These are phyloP conservation scores for Dicrurus megarhynchus DNA, from an alignment of 2,113 vertebrate species.

Conservation along the genomic window DNA sequence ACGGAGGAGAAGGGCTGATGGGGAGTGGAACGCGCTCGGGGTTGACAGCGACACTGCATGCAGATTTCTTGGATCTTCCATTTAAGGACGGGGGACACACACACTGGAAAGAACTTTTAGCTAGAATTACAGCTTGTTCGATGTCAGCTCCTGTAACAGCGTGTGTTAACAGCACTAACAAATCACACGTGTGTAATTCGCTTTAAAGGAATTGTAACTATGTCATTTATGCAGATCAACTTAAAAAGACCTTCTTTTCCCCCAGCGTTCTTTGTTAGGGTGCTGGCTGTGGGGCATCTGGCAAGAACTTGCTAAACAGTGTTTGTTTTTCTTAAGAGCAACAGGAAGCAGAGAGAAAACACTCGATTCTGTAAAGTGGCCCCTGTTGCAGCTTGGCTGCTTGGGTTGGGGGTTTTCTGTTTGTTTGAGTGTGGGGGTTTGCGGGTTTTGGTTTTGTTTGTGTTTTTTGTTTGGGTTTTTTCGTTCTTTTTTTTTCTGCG, in stretches of 20 bases:
- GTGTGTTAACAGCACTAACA: background rate
- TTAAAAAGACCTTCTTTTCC: background rate
- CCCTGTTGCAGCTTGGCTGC: background rate
- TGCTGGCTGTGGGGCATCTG: background rate
- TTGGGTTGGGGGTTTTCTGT: background rate
- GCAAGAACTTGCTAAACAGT: background rate
- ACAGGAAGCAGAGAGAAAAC: background rate
- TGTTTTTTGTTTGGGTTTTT: background rate
- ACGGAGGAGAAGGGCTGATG: background rate
- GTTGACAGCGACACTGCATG: fast-evolving
- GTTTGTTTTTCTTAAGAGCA: background rate
- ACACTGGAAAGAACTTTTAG: background rate
- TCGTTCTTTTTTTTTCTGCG: fast-evolving
- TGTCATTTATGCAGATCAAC: background rate
- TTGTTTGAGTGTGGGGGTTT: fast-evolving
- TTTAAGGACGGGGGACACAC: background rate
- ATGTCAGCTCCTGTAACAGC: background rate
- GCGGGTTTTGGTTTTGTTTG: background rate
- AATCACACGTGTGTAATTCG: background rate
- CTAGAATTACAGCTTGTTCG: background rate
- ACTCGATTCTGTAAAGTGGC: background rate
- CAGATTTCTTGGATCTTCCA: background rate
- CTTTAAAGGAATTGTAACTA: background rate
- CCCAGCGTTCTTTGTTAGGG: background rate
- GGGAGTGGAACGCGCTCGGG: fast-evolving